phyloP scores from a whole-genome alignment of 1,140 invertebrate genomes.

The Steinernema feltiae region DNA sequence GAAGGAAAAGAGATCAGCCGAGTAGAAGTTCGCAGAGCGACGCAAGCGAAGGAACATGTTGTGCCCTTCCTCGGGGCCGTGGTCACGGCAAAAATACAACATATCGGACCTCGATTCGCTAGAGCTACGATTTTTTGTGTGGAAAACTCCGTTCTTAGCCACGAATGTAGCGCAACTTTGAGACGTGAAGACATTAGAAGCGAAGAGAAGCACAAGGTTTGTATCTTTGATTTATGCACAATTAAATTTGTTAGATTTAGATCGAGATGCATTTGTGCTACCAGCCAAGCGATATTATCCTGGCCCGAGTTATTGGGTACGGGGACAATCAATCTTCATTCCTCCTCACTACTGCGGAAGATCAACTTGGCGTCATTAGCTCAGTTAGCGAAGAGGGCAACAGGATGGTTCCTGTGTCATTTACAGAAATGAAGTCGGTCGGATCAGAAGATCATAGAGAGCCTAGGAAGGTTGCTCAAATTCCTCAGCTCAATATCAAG shows the following conservation, averaged over 20 bases:
- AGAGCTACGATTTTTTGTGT: slow-evolving; percentile 31
- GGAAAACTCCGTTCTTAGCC: slow-evolving; percentile 27
- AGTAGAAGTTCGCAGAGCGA: slow-evolving; percentile 27
- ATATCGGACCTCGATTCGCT: slow-evolving; percentile 31
- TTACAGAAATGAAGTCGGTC: slow-evolving; percentile 22
- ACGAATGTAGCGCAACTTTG: slow-evolving; percentile 24
- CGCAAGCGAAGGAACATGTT: slow-evolving; percentile 25
- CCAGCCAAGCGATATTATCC: slow-evolving; percentile 29
- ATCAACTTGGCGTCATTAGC: slow-evolving; percentile 30
- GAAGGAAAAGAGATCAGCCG: slow-evolving; percentile 19
- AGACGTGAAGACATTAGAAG: slow-evolving; percentile 26
- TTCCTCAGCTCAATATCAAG: slow-evolving; percentile 26
- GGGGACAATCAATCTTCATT: slow-evolving; percentile 35
- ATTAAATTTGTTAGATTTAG: slow-evolving; percentile 17
- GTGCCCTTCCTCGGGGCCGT: slow-evolving; percentile 33
- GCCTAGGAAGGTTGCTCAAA: slow-evolving; percentile 33
- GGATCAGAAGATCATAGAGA: background rate
- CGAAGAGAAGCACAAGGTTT: slow-evolving; percentile 31
- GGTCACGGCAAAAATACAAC: slow-evolving; percentile 25
- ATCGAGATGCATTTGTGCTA: slow-evolving; percentile 27
- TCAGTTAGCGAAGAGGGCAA: slow-evolving; percentile 25
- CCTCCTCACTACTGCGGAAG: slow-evolving; percentile 34
- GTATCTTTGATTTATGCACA: background rate
- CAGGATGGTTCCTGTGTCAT: slow-evolving; percentile 23
- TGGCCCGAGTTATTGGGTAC: slow-evolving; percentile 32